Base-by-base conservation (phyloP, 2,888 invertebrate species). In the Resseliella maxima region DNA sequence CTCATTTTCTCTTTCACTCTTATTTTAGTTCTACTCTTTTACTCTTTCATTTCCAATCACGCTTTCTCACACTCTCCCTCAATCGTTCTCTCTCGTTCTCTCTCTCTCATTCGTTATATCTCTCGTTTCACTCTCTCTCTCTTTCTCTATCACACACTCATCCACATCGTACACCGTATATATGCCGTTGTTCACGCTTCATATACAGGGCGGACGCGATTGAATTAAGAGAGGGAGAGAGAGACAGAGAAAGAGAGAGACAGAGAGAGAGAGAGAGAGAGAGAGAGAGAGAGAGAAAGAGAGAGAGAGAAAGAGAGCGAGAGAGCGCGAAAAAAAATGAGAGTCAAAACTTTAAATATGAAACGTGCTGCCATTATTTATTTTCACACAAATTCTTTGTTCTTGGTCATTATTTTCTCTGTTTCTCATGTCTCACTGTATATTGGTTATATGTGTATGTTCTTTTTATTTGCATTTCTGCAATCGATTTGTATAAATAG, bases 311-410 rank as follows among this genome's bases (percentile, higher is more conserved):
- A n/a, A n/a, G n/a, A n/a, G n/a, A n/a, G n/a, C n/a, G n/a, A n/a
- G n/a, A 45, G 12, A 45, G 45, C 5, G 45, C 5, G 45, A 59
- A 27, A 59, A 59, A 50, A 12, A 10, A 21, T 50, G n/a, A n/a
- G n/a, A n/a, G 27, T 59, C 12, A 24, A 59, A 59, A 59, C 59
- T 59, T 59, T 59, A 24, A 59, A 59, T 59, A 72, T 72, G 31
- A 31, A 31, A 31, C 72, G 72, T 72, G 27, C 72, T 72, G 72
- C 72, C 15, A 31, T 72, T 72, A 31, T 72, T 72, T 72, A 72
- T 31, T 72, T 72, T 72, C 72, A 35, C 31, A 72, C 31, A 35
- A 72, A 72, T 72, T 31, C 27, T 72, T 72, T 31, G 35, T 72
- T 72, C 72, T 72, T 72, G 8, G 12, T 35, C 31, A 72, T 72